Base-by-base conservation (phyloP, 2,888 invertebrate genomes). In the Synanthedon vespiformis region DNA sequence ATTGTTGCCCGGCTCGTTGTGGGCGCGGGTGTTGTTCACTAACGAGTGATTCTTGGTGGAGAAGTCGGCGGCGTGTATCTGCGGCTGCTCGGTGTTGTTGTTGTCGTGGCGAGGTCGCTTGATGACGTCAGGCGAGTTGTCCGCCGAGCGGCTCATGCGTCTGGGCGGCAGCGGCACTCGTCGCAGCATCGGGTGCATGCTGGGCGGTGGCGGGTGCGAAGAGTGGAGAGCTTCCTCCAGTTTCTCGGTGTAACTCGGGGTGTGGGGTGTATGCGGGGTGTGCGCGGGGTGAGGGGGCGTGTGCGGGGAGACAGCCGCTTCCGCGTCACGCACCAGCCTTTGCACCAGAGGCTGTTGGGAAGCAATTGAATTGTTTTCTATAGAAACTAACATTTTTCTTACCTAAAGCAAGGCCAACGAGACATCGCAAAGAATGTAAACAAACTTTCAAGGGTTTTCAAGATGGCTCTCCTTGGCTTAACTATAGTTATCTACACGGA, bases 131-230 rank as follows among this genome's bases (percentile, higher is more conserved):
- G 92, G 91, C 13, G 90, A 90, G 73, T 91, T 91, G 71, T 88
- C 85, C 1, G 91, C 90, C 59, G 90, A 91, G 71, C 90, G 89
- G 70, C 90, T 88, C 59, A 90, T 87, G 69, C 88, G 89, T 67
- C 86, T 80, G 40, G 74, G 74, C 2, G 76, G 77, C 2, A 81
- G 70, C 1, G 82, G 76, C 11, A 77, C 70, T 59, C 93, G 89
- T 68, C 93, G 90, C 68, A 93, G 85, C 68, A 92, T 88, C 62
- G 91, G 92, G 67, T 91, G 91, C 53, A 91, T 89, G 67, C 89
- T 89, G 40, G 89, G 78, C 3, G 89, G 76, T 0, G 76, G 67
- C 1, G 77, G 80, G 57, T 78, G 83, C 4, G 63, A 57, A 12
- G 70, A 80, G 67, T 67, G 74, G 49, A 65, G 61, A 4, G 64